phyloP scores from a whole-genome alignment of 2,888 invertebrate genomes.

The Limenitis camilla region DNA sequence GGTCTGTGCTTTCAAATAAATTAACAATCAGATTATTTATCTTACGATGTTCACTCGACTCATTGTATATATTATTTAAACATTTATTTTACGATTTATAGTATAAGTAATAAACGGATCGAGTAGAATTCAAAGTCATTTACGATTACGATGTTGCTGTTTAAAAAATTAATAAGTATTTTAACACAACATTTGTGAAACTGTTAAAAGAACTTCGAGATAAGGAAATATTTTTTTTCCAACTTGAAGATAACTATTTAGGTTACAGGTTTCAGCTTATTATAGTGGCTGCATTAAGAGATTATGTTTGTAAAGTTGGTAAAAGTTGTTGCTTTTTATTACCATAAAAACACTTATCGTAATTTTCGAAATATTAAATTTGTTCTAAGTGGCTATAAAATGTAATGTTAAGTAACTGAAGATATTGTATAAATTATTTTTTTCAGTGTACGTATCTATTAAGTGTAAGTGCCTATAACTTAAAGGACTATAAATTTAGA shows the following conservation, averaged over 20 bases:
- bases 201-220: neutral
- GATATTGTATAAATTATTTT: no score
- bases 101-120: no score
- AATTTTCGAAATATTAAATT: neutral
- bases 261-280: neutral
- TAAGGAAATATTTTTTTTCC: neutral
- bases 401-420: neutral
- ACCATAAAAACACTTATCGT: neutral
- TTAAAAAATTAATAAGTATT: no score
- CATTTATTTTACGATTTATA: neutral
- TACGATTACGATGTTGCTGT: no score
- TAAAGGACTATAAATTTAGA: no score
- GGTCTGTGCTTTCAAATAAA: conserved; percentile 44
- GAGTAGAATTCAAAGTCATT: no score
- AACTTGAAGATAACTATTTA: neutral
- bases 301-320: neutral
- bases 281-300: neutral
- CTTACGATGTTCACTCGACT: conserved; percentile 32
- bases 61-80: neutral
- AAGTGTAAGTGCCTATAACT: no score
- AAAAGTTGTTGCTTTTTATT: neutral
- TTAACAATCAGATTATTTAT: conserved; percentile 49
- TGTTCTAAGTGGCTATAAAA: neutral
- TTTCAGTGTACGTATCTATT: no score
- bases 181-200: no score